These are phyloP conservation scores for Leptobrachium leishanense DNA, from an alignment of 2,113 vertebrate genomes.

Conservation along the genomic window DNA sequence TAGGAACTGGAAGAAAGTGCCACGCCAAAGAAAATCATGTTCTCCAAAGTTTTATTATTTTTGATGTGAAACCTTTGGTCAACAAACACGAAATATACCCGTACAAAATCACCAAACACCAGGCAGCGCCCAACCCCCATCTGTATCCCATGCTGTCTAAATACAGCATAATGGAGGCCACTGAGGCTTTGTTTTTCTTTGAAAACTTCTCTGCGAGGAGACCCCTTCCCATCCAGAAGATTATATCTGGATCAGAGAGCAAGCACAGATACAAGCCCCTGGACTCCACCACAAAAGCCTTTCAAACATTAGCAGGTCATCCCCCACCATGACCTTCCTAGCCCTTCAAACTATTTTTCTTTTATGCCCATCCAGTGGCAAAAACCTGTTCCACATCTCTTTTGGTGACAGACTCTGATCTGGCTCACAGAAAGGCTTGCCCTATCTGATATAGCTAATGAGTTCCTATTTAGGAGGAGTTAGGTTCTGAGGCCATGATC, in stretches of 20 bases:
- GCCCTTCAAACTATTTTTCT: slow-evolving; percentile 42
- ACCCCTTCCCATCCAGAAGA: slow-evolving; percentile 72
- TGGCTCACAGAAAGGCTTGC: slow-evolving; percentile 7
- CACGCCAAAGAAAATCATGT: neutral
- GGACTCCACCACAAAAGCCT: slow-evolving; percentile 64
- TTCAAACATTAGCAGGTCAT: slow-evolving; percentile 49
- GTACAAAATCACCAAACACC: neutral
- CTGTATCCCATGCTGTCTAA: slow-evolving; percentile 39
- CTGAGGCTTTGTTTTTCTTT: slow-evolving; percentile 58
- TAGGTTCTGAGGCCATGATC: neutral
- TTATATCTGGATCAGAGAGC: slow-evolving; percentile 85
- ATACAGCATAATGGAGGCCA: slow-evolving; percentile 44
- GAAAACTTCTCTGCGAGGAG: slow-evolving; percentile 53
- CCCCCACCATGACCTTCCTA: slow-evolving; percentile 43
- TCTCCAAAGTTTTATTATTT: neutral
- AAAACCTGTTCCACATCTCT: slow-evolving; percentile 55
- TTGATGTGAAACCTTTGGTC: neutral
- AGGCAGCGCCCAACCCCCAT: slow-evolving; percentile 31
- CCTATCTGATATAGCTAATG: slow-evolving; percentile 38
- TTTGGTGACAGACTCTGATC: slow-evolving; percentile 43
- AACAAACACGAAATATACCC: neutral
- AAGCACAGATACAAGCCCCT: slow-evolving; percentile 68
- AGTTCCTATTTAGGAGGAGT: slow-evolving; percentile 13
- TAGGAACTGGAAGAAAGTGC: too few species aligned
- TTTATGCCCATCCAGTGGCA: slow-evolving; percentile 42